Percentiles rank a stretch among this genome's conserved stretches.
Conservation (phyloP, 1,140 invertebrate species). For the Drosophila mauritiana region DNA sequence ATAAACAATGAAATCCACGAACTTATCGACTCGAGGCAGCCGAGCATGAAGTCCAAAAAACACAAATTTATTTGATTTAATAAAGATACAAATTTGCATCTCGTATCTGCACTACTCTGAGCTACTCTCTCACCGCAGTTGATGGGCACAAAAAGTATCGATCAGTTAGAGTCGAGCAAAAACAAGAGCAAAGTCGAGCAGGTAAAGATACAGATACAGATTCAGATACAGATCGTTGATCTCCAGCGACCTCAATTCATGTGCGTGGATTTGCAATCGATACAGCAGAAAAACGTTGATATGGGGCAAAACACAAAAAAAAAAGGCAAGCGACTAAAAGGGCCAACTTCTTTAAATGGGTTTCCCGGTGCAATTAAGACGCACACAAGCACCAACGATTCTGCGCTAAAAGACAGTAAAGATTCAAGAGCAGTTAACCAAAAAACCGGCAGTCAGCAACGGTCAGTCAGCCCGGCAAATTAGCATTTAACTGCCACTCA, state of each 20-base stretch:
- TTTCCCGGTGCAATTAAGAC: conserved; percentile 64
- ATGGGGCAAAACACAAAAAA: not conserved
- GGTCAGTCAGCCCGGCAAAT: conserved; percentile 55
- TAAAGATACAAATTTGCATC: conserved; percentile 6
- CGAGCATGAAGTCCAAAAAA: conserved; percentile 18
- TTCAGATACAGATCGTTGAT: conserved; percentile 49
- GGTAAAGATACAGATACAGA: conserved; percentile 19
- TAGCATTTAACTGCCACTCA: conserved; percentile 73
- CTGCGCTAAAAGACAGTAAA: conserved; percentile 53
- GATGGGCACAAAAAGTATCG: not conserved
- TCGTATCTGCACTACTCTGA: not conserved
- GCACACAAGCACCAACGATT: conserved; percentile 27
- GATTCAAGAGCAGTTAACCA: conserved; percentile 25
- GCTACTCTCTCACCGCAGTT: not conserved
- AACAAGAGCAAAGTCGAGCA: conserved; percentile 4
- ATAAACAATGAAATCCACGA: conserved; percentile 12
- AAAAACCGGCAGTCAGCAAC: conserved; percentile 31
- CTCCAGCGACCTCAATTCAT: conserved; percentile 36
- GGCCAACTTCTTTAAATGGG: conserved; percentile 33
- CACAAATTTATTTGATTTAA: conserved; percentile 11
- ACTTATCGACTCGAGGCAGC: conserved; percentile 26
- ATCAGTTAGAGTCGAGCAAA: not conserved
- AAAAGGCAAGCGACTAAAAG: conserved; percentile 13
- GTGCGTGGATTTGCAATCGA: conserved; percentile 45
- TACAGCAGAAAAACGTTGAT: conserved; percentile 13